Percentiles rank a stretch among this genome's conserved stretches.
Conservation (phyloP, 2,113 vertebrate species). For the Leptocoma aspasia region DNA sequence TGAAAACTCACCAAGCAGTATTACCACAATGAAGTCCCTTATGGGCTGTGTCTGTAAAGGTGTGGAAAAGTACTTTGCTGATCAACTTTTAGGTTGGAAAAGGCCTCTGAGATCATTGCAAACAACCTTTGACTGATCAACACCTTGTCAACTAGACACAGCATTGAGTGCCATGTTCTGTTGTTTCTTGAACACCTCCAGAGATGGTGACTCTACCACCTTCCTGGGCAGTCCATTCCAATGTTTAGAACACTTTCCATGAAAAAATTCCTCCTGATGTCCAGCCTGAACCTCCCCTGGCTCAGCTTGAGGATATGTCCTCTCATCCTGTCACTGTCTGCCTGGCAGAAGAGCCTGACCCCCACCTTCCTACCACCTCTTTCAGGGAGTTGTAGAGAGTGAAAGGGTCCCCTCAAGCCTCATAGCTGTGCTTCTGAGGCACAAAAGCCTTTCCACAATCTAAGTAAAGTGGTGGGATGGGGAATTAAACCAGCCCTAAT, state of each 20-base stretch:
- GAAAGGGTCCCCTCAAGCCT: background rate
- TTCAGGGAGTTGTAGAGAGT: background rate
- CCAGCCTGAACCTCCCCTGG: background rate
- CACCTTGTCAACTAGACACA: background rate
- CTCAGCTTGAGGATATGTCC: background rate
- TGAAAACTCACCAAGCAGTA: background rate
- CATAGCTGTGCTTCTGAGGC: background rate
- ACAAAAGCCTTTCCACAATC: background rate
- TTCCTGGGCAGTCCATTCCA: background rate
- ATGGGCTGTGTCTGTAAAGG: rapidly evolving
- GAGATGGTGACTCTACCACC: background rate
- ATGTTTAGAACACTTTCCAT: background rate
- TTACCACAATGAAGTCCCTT: background rate
- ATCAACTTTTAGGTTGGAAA: background rate
- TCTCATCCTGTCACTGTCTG: background rate
- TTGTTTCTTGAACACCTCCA: background rate
- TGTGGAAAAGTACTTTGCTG: background rate
- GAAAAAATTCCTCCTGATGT: background rate
- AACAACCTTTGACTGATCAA: background rate
- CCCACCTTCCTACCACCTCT: background rate
- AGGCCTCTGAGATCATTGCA: background rate
- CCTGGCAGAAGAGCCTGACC: background rate
- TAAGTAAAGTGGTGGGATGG: background rate
- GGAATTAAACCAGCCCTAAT: background rate
- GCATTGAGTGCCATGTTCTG: background rate